Conservation (phyloP, 1,140 invertebrate genomes). For the Drosophila azteca region DNA sequence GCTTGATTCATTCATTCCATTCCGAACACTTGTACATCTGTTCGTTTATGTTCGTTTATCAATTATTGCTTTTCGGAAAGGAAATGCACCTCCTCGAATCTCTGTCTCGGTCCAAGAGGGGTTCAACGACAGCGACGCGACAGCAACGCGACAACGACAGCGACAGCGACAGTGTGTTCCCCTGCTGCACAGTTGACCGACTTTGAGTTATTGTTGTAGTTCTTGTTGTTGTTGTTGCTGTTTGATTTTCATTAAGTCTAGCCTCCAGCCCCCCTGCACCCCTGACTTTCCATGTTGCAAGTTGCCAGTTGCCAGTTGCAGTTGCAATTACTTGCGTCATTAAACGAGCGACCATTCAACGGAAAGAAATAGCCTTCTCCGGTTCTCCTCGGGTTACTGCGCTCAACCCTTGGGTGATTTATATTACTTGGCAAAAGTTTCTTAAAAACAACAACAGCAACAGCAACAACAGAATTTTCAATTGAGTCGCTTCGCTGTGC, state of each 20-base stretch:
- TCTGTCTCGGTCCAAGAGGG: neutral
- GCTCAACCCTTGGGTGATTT: conserved; percentile 78
- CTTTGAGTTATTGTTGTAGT: conserved; percentile 60
- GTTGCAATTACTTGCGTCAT: conserved; percentile 79
- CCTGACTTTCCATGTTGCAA: conserved; percentile 18
- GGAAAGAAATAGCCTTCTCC: conserved; percentile 11
- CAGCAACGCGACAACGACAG: neutral
- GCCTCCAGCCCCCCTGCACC: conserved; percentile 7
- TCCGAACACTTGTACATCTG: conserved; percentile 78
- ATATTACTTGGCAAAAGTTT: conserved; percentile 71
- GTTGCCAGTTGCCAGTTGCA: conserved; percentile 36
- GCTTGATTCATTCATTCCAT: conserved; percentile 59
- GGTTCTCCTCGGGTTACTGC: conserved; percentile 53
- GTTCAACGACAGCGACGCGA: neutral
- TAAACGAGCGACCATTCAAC: conserved; percentile 62
- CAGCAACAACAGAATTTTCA: conserved; percentile 65
- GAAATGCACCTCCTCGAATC: conserved; percentile 3
- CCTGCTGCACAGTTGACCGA: conserved; percentile 73
- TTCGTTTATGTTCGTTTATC: conserved; percentile 79
- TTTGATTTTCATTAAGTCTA: conserved; percentile 79
- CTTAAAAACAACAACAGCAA: conserved; percentile 1
- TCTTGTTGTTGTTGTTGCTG: conserved; percentile 51
- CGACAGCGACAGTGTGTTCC: conserved; percentile 54
- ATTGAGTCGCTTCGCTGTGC: conserved; percentile 66
- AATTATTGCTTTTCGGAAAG: conserved; percentile 66